These are phyloP conservation scores for Parasteatoda lunata DNA, from an alignment of 2,888 invertebrate genomes.

Conservation along the genomic window DNA sequence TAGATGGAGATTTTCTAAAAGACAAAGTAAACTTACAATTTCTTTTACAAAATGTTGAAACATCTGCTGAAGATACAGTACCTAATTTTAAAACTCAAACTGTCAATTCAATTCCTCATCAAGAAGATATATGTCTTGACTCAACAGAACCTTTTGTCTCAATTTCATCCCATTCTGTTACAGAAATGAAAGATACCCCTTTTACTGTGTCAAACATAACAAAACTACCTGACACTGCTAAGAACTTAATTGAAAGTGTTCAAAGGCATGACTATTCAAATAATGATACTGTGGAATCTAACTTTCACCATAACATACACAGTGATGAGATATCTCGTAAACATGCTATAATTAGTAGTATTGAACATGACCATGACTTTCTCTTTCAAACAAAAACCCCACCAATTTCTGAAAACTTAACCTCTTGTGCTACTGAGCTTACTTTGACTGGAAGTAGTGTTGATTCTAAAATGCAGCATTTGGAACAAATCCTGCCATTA, in stretches of 20 bases:
- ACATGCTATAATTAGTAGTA: slow-evolving; percentile 22
- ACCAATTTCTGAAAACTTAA: not conserved
- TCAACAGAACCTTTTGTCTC: no score
- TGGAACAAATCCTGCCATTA: slow-evolving; percentile 38
- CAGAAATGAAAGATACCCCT: no score
- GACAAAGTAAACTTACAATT: slow-evolving; percentile 47
- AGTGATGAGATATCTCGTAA: not conserved
- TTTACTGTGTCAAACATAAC: no score
- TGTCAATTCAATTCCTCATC: no score
- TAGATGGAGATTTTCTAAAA: slow-evolving; percentile 27
- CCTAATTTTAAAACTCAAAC: not conserved
- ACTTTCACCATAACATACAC: not conserved
- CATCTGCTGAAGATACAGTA: not conserved
- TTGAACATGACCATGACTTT: slow-evolving; percentile 41
- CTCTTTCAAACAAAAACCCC: slow-evolving; percentile 4
- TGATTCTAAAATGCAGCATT: not conserved
- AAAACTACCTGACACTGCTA: no score
- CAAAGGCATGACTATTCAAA: slow-evolving; percentile 19
- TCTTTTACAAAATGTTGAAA: slow-evolving; percentile 28
- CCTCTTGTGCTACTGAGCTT: not conserved
- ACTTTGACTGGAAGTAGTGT: not conserved
- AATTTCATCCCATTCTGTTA: no score
- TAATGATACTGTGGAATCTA: slow-evolving; percentile 32
- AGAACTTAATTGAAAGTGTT: not conserved
- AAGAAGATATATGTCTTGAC: no score